Evolutionary conservation across 2,888 invertebrate genomes (phyloP), one percentile per base, ranked within the genome.

Genomic region (Cenopis cana): DNA sequence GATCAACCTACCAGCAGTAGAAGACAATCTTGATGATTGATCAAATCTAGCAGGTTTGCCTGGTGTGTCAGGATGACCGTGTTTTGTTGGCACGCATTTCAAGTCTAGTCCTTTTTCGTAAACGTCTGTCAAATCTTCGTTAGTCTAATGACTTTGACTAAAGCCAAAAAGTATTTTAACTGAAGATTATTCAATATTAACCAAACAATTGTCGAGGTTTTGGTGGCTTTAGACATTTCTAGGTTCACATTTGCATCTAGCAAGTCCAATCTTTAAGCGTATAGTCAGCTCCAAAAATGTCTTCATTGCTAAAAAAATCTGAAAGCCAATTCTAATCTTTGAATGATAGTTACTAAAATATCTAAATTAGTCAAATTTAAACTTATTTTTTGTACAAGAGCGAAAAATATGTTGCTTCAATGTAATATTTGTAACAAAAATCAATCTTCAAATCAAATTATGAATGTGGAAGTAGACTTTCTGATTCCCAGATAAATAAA

Each of bases 401-500:
- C 17, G 5, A 36, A 33, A 18, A 11, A 18, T 18, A 57, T 38
- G 38, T 38, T 18, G 18, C 36, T 56, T 33, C 33, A 55, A 55
- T 9, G 24, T 24, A 29, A n/a, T n/a, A n/a, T 29, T 24, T 2
- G 14, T n/a, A 46, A 12, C 14, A 14, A 14, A 46, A 46, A 46
- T 46, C 46, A 12, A 46, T 14, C 14, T n/a, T 46, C n/a, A 46
- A 46, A 46, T 46, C 0, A 36, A 56, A 18, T 36, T 36, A 11
- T 36, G 33, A 56, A 56, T n/a, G 14, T 1, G 29, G 17, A 9
- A 6, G 9, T 41, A 2, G 41, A 41, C 24, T 20, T n/a, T 24
- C n/a, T 4, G 59, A 41, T 41, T 59, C 59, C 59, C 59, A 46
- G 41, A 59, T 59, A 59, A 59, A 41, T 59, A 59, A 59, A 59